Conservation (phyloP, 2,113 vertebrate species). For the Macquaria australasica region DNA sequence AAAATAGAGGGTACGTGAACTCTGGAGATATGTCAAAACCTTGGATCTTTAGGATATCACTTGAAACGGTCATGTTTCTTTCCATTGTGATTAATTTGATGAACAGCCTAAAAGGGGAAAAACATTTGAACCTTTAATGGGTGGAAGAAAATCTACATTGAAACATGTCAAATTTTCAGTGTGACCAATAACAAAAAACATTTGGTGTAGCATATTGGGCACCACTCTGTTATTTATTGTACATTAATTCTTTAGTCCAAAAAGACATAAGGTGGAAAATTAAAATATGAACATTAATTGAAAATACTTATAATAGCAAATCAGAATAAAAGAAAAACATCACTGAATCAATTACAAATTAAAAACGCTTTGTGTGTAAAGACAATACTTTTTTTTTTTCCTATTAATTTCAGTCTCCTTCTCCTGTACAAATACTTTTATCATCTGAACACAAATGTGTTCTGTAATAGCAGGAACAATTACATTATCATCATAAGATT, state of each 20-base stretch:
- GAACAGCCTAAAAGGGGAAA: slow-evolving; percentile 40
- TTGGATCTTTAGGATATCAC: slow-evolving; percentile 54
- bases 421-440: not conserved
- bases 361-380: not conserved
- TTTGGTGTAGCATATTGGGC: not conserved
- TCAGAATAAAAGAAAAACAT: not conserved
- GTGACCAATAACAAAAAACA: not conserved
- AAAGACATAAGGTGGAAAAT: not conserved
- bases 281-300: too few species aligned
- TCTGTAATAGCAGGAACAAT: not conserved
- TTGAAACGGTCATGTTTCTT: slow-evolving; percentile 44
- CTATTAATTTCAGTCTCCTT: not conserved
- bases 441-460: not conserved
- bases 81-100: slow-evolving; percentile 47
- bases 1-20: slow-evolving; percentile 65
- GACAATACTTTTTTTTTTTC: slow-evolving; percentile 1
- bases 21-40: slow-evolving; percentile 65
- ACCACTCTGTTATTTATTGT: not conserved
- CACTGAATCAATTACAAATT: not conserved
- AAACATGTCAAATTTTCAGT: not conserved
- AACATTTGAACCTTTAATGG: not conserved
- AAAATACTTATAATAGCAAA: not conserved
- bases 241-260: not conserved
- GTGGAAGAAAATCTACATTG: not conserved
- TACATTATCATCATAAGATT: not conserved